Percentiles rank a stretch among this genome's conserved stretches.
These are phyloP conservation scores for Caenorhabditis virilis DNA, from an alignment of 2,888 invertebrate species.

Conservation along the genomic window DNA sequence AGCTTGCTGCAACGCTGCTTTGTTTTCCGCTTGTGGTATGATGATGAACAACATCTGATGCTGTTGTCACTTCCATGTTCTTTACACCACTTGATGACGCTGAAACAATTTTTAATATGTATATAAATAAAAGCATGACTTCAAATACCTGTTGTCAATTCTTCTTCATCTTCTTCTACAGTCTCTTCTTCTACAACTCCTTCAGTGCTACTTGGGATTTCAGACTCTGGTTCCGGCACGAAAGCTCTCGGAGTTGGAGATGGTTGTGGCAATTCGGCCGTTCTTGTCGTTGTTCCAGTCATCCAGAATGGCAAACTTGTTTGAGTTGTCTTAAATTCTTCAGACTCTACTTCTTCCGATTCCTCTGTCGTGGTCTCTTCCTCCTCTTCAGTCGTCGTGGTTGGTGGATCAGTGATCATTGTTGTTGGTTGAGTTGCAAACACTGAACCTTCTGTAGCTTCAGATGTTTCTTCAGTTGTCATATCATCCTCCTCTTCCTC, in stretches of 20 bases:
- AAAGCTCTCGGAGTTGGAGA: constrained; percentile 10
- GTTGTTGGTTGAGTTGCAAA: constrained; percentile 11
- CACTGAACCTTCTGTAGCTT: background rate
- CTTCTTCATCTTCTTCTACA: constrained; percentile 20
- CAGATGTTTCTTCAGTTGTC: constrained; percentile 28
- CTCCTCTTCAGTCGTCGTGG: constrained; percentile 20
- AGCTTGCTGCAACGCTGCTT: constrained; percentile 41
- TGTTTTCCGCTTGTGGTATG: constrained; percentile 32
- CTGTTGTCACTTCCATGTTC: constrained; percentile 15
- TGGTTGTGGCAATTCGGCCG: constrained; percentile 3
- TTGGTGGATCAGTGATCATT: constrained; percentile 7
- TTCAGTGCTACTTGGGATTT: constrained; percentile 18
- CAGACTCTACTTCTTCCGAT: constrained; percentile 6
- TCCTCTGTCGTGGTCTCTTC: constrained; percentile 12
- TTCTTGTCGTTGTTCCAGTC: constrained; percentile 30
- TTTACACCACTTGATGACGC: constrained; percentile 14
- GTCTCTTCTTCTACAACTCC: constrained; percentile 2
- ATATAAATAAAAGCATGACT: no score
- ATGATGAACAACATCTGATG: constrained; percentile 27
- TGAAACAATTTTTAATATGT: background rate
- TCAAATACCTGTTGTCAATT: constrained; percentile 16
- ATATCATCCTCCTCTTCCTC: constrained; percentile 28
- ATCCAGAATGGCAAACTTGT: constrained; percentile 51
- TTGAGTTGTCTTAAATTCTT: constrained; percentile 27
- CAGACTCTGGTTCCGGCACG: constrained; percentile 14